Evolutionary conservation across 1,140 invertebrate species (phyloP).

Genomic region (Aphaenogaster ashmeadi): DNA sequence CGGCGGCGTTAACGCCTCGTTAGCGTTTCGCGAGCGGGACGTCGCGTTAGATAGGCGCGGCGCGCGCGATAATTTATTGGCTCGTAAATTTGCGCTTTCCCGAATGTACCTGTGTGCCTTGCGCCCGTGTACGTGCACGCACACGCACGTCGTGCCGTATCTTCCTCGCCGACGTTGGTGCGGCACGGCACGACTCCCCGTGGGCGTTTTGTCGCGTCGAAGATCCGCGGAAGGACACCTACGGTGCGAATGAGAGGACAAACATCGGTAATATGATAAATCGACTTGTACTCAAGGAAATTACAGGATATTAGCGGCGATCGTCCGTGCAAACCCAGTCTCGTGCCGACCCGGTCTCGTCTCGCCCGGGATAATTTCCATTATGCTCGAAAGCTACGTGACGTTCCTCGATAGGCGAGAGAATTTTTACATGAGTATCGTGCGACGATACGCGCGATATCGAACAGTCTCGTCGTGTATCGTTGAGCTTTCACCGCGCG

Average conservation of each 20-base stretch:
- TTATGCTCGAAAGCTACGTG: constrained; percentile 22
- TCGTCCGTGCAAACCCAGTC: background rate
- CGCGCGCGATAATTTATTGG: constrained; percentile 82
- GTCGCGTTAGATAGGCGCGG: constrained; percentile 75
- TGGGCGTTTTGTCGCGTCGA: constrained; percentile 56
- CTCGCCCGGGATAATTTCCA: constrained; percentile 32
- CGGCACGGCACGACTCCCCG: constrained; percentile 23
- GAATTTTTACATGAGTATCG: constrained; percentile 26
- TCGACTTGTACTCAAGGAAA: constrained; percentile 41
- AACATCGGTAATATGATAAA: constrained; percentile 52
- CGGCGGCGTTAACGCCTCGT: constrained; percentile 81
- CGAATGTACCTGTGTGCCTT: constrained; percentile 76
- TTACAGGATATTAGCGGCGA: constrained; percentile 37
- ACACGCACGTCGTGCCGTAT: constrained; percentile 3
- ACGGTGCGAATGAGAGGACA: constrained; percentile 38
- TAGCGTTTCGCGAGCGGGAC: constrained; percentile 79
- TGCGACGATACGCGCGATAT: constrained; percentile 4
- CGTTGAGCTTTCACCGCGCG: constrained; percentile 40
- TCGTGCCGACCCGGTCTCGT: background rate
- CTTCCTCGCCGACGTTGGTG: constrained; percentile 44
- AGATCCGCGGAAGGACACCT: constrained; percentile 4
- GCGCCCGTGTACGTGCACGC: too few species aligned
- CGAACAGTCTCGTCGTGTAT: constrained; percentile 24
- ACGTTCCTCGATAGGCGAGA: background rate
- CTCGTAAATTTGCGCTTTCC: constrained; percentile 85